Conservation (phyloP, 2,797 vertebrate species). For the Rhinophrynus dorsalis region DNA sequence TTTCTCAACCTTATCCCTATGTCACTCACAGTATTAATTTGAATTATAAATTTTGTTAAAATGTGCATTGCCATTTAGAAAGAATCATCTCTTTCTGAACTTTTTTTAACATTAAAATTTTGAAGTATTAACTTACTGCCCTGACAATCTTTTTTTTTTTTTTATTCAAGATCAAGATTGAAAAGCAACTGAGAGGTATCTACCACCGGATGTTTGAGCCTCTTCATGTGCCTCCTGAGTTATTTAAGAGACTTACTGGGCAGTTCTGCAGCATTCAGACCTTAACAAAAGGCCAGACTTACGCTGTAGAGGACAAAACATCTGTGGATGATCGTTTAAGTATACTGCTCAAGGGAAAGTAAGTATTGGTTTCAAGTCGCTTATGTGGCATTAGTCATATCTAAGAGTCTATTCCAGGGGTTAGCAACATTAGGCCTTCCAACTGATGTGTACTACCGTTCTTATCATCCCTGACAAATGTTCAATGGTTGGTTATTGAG, state of each 20-base stretch:
- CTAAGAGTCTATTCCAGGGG: too few species aligned
- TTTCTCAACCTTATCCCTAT: too few species aligned
- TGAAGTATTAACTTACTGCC: neutral
- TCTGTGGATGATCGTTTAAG: constrained; percentile 95
- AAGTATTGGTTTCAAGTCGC: constrained; percentile 64
- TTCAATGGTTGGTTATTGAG: too few species aligned
- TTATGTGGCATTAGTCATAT: too few species aligned
- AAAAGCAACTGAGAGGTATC: constrained; percentile 84
- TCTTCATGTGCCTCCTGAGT: constrained; percentile 86
- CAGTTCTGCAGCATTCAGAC: constrained; percentile 95
- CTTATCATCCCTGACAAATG: too few species aligned
- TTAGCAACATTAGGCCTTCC: too few species aligned
- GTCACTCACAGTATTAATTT: too few species aligned
- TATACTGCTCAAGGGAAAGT: constrained; percentile 96
- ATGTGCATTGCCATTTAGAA: too few species aligned
- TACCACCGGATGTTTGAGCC: constrained; percentile 95
- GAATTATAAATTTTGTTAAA: too few species aligned
- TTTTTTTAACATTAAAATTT: too few species aligned
- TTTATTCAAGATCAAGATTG: constrained; percentile 88
- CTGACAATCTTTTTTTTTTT: constrained; percentile 9
- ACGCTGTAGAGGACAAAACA: constrained; percentile 94
- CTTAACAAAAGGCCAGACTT: constrained; percentile 86
- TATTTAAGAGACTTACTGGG: constrained; percentile 91
- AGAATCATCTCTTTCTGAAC: neutral
- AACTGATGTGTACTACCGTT: too few species aligned